Percentiles rank a stretch among this genome's conserved stretches.
Conservation (phyloP, 2,888 invertebrate genomes). For the Dicycla oo region DNA sequence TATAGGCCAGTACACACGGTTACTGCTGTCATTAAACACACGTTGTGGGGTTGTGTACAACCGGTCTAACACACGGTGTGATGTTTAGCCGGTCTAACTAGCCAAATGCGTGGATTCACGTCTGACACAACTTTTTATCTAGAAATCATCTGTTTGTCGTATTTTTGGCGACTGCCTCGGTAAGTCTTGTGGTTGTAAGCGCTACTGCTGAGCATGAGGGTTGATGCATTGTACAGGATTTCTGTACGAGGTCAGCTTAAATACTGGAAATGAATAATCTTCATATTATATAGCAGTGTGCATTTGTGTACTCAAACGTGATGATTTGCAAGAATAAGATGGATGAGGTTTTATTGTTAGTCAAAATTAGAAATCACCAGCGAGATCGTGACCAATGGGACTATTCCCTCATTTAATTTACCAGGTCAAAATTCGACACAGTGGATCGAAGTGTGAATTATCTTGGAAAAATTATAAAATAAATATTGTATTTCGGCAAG, state of each 20-base stretch:
- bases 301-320: constrained; percentile 5
- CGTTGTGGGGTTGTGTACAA: constrained; percentile 27
- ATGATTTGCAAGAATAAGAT: constrained; percentile 36
- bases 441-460: constrained; percentile 15
- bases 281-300: too few species aligned
- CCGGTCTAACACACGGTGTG: constrained; percentile 25
- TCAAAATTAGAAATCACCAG: constrained; percentile 36
- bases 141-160: not conserved
- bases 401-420: constrained; percentile 34
- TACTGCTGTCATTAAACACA: constrained; percentile 43
- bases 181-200: not conserved
- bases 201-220: too few species aligned
- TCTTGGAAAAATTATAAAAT: constrained; percentile 12
- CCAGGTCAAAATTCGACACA: constrained; percentile 42
- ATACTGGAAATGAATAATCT: too few species aligned
- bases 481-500: constrained; percentile 1
- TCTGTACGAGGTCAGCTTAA: too few species aligned
- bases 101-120: constrained; percentile 7
- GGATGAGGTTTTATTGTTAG: constrained; percentile 31
- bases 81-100: not conserved
- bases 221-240: too few species aligned
- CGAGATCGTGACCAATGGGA: constrained; percentile 42
- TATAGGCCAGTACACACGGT: constrained; percentile 48
- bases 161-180: not conserved
- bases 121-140: not conserved